These are phyloP conservation scores for Entomobrya proxima DNA, from an alignment of 2,888 invertebrate species.

Conservation along the genomic window DNA sequence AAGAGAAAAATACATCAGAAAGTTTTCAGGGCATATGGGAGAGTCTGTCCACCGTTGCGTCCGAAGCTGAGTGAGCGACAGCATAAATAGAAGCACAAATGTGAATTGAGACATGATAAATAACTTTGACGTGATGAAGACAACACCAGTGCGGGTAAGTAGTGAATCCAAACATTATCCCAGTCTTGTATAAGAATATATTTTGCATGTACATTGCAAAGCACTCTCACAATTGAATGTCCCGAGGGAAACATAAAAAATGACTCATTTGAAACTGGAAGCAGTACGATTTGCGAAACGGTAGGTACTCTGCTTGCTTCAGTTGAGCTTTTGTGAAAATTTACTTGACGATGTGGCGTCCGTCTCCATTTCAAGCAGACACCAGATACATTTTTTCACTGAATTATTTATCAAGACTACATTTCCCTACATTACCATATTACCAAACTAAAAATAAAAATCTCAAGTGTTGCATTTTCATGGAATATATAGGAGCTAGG, in stretches of 20 bases:
- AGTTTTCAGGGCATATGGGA: background rate
- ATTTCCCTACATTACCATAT: constrained; percentile 56
- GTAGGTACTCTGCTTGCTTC: background rate
- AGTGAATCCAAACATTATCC: no score
- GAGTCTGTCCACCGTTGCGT: constrained; percentile 13
- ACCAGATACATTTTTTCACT: constrained; percentile 28
- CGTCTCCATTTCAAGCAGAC: constrained; percentile 4
- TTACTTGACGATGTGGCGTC: constrained; percentile 26
- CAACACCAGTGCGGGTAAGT: background rate
- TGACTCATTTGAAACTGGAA: background rate
- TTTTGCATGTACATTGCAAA: no score
- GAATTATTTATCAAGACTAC: constrained; percentile 51
- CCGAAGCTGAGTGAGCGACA: background rate
- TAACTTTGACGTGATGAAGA: constrained; percentile 11
- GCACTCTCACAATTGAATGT: background rate
- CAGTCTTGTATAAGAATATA: no score
- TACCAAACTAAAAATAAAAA: background rate
- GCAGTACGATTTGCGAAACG: background rate
- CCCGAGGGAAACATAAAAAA: background rate
- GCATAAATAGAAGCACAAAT: background rate
- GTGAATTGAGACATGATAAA: constrained; percentile 32
- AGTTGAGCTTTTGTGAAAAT: constrained; percentile 20
- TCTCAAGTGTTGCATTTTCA: constrained; percentile 17
- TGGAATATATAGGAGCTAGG: background rate
- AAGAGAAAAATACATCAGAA: background rate